Conservation (phyloP, 2,888 invertebrate species). For the Erpobdella octoculata region DNA sequence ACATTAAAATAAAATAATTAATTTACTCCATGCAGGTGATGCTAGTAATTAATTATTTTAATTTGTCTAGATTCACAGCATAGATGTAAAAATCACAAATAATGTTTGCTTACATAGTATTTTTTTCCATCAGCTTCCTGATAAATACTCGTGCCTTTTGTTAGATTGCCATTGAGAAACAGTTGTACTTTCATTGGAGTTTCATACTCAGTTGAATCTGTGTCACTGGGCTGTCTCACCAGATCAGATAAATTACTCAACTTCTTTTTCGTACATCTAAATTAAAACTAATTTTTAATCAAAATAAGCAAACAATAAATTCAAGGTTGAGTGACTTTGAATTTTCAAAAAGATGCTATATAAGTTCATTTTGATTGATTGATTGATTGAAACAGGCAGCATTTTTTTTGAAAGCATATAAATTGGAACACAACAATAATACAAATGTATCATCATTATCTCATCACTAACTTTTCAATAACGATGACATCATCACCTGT, state of each 20-base stretch:
- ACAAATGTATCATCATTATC: too few relatives aligned
- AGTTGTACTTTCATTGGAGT: constrained; percentile 24
- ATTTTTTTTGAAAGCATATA: too few relatives aligned
- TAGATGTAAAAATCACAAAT: too few relatives aligned
- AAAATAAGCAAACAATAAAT: background rate
- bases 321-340: background rate
- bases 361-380: too few relatives aligned
- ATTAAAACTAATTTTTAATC: background rate
- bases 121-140: constrained; percentile 33
- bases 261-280: background rate
- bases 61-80: too few relatives aligned
- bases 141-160: constrained; percentile 34
- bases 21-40: too few relatives aligned
- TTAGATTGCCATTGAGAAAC: constrained; percentile 36
- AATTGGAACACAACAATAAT: too few relatives aligned
- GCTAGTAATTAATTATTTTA: too few relatives aligned
- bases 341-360: too few relatives aligned
- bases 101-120: constrained; percentile 33
- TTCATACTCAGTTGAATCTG: background rate
- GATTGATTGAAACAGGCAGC: too few relatives aligned
- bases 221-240: background rate
- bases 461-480: constrained; percentile 32
- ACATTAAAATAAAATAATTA: too few relatives aligned
- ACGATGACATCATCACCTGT: constrained; percentile 38
- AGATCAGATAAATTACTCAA: background rate